Evolutionary conservation across 1,140 invertebrate genomes (phyloP).

Genomic region (Neoseiulus cucumeris): DNA sequence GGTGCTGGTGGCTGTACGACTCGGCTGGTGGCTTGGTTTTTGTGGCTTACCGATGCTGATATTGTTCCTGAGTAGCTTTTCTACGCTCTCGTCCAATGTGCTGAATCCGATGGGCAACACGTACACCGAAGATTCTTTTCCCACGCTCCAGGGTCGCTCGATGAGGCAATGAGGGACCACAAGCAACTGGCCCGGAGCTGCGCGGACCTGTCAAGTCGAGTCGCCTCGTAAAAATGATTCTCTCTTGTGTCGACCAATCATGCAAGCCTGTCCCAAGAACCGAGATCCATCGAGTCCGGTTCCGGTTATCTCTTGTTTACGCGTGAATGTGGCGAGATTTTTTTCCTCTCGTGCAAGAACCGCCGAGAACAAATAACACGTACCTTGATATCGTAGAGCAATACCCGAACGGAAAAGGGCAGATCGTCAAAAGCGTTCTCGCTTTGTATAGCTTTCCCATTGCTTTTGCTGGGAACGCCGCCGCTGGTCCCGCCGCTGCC

Average conservation of each 20-base stretch:
- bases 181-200: background rate
- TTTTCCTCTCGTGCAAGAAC: too few species aligned
- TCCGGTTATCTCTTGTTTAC: too few species aligned
- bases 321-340: too few species aligned
- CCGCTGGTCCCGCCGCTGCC: background rate
- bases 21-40: too few species aligned
- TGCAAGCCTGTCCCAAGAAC: too few species aligned
- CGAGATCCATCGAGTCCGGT: too few species aligned
- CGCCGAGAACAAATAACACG: background rate
- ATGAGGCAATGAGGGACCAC: conserved; percentile 6
- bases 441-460: background rate
- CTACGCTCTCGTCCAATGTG: conserved; percentile 3
- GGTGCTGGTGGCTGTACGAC: too few species aligned
- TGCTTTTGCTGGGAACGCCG: background rate
- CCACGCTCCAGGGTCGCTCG: background rate
- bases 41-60: background rate
- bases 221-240: background rate
- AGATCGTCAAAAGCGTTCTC: background rate
- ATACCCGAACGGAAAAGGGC: background rate
- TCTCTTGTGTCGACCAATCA: background rate
- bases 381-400: conserved; percentile 9
- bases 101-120: background rate
- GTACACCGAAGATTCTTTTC: background rate
- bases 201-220: background rate
- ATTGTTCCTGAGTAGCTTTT: background rate